These are phyloP conservation scores for Dendropsophus ebraccatus DNA, from an alignment of 2,113 vertebrate species.

Conservation along the genomic window DNA sequence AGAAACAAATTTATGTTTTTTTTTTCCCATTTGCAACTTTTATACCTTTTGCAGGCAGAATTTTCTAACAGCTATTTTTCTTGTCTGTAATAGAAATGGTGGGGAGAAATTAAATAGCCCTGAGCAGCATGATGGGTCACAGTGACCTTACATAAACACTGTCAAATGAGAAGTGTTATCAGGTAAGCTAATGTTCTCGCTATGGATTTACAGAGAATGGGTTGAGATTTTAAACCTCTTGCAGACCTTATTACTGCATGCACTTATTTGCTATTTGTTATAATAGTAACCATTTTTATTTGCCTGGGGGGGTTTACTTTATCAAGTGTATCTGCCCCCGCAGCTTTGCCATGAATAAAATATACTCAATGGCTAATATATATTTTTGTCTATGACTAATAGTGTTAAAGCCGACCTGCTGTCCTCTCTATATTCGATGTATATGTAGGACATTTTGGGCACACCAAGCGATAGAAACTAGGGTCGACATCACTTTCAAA, in stretches of 20 bases:
- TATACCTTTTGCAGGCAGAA: constrained; percentile 4
- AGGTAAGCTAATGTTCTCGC: constrained; percentile 13
- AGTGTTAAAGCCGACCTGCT: too few species aligned
- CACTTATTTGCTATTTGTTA: neutral
- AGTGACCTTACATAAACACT: constrained; percentile 33
- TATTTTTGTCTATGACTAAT: too few species aligned
- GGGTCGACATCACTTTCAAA: neutral
- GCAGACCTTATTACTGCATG: neutral
- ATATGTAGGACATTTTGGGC: neutral
- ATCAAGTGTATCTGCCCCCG: neutral
- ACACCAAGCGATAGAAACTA: neutral
- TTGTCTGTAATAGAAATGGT: constrained; percentile 30
- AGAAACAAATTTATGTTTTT: neutral
- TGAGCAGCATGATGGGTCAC: constrained; percentile 25
- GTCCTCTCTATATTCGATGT: too few species aligned
- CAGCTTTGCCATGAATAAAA: neutral
- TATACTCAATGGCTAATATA: too few species aligned
- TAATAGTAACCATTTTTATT: constrained; percentile 22
- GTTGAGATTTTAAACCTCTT: constrained; percentile 13
- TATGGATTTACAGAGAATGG: constrained; percentile 26
- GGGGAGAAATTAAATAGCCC: constrained; percentile 32
- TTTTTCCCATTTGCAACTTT: constrained; percentile 43
- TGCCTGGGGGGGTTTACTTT: constrained; percentile 4
- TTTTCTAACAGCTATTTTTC: neutral
- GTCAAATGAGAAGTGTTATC: constrained; percentile 8